Conservation (phyloP, 2,888 invertebrate species). For the Syrista parreyssii region DNA sequence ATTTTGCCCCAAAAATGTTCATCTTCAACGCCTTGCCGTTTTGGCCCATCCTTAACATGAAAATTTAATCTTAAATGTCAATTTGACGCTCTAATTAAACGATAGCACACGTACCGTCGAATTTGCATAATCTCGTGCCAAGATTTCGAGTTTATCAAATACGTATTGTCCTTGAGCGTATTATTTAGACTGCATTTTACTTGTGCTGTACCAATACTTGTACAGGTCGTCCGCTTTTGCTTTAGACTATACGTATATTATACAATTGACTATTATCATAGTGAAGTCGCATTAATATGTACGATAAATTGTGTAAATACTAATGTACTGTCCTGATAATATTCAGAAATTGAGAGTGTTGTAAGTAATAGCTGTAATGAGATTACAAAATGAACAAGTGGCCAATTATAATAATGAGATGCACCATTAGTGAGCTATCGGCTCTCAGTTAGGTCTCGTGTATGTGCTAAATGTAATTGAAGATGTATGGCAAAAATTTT, state of each 20-base stretch:
- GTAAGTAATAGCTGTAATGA: conserved; percentile 5
- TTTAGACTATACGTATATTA: conserved; percentile 9
- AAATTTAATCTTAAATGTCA: neutral
- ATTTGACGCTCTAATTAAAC: neutral
- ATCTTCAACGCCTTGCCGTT: neutral
- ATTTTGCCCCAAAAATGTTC: neutral
- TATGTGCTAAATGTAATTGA: neutral
- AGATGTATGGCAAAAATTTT: neutral
- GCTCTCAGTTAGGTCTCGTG: neutral
- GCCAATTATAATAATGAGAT: conserved; percentile 9
- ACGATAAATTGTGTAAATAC: conserved; percentile 10
- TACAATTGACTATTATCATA: conserved; percentile 1
- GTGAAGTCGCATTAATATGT: conserved; percentile 11
- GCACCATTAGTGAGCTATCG: neutral
- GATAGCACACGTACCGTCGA: neutral
- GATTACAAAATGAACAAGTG: neutral
- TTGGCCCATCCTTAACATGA: neutral
- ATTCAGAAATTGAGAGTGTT: neutral
- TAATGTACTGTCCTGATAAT: conserved; percentile 1
- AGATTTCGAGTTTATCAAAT: neutral
- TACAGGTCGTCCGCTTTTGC: conserved; percentile 11
- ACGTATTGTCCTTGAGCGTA: neutral
- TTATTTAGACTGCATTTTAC: conserved; percentile 10
- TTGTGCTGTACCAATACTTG: conserved; percentile 13
- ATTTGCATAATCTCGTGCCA: neutral